Base-by-base conservation (phyloP, 92 coral and sea anemone species). In the Palythoa caribaeorum region DNA sequence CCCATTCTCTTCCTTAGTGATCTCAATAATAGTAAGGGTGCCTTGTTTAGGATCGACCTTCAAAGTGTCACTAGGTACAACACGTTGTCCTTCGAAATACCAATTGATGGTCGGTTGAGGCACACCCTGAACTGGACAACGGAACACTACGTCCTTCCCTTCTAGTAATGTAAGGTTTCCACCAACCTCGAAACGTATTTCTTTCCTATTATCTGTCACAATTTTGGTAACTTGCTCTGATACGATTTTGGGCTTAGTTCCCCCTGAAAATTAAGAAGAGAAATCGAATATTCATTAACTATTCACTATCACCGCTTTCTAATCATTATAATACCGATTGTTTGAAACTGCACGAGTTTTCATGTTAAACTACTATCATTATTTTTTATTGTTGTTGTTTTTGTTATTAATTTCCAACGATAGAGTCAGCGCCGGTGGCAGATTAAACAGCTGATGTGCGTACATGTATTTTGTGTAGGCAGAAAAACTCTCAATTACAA, bases 121-220 rank as follows among this genome's bases (percentile, higher is more conserved):
- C 16, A 87, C 13, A 7, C 98, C 99, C 48, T 84, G 89, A 11
- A 89, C 93, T 2, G 98, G 95, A 53, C 99, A 96, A 37, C 87
- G 88, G 59, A 95, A 91, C 62, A 89, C 52, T 15, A 95, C 90
- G 87, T 95, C 93, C 71, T 85, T 89, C 20, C 98, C 98, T 12
- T 95, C 98, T 37, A 95, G 59, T 47, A 95, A 87, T 11, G 94
- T 95, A 6, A 95, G 87, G 63, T 95, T 95, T 8, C 96, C 94
- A 9, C 91, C 91, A 3, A 91, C 38, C 14, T 57, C 70, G 13
- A 88, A 92, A 53, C 89, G 80, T 12, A 91, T 50, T 47, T 80
- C 63, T 63, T 83, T 88, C 53, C 69, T 79, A 39, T 78, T 84
- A n/a, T 77, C 89, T 0, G 79, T 13, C 11, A 72, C 59, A 44